A percentile compares a stretch with the other conserved stretches of the same genome.
These are phyloP conservation scores for Sacculina carcini DNA, from an alignment of 2,888 invertebrate genomes.

Conservation along the genomic window DNA sequence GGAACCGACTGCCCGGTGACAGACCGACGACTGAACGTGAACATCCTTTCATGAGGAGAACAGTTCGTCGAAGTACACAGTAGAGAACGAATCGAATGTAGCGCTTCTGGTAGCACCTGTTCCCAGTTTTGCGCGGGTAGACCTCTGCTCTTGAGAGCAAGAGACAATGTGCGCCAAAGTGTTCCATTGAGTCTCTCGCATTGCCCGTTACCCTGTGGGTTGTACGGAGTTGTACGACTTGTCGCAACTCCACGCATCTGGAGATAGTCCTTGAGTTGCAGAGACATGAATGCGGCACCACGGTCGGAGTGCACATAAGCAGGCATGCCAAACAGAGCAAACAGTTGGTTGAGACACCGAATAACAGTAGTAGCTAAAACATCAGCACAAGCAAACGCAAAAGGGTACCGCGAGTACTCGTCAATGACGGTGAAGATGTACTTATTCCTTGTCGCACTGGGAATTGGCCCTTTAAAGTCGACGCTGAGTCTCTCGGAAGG, in stretches of 20 bases:
- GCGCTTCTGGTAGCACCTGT: constrained; percentile 8
- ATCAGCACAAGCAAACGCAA: constrained; percentile 13
- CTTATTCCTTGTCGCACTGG: constrained; percentile 10
- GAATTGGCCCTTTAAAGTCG: constrained; percentile 14
- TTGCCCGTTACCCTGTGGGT: constrained; percentile 12
- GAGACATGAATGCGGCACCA: constrained; percentile 13
- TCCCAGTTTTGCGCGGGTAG: constrained; percentile 8
- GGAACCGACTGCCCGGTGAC: neutral
- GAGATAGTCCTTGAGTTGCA: constrained; percentile 10
- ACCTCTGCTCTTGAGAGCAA: constrained; percentile 6
- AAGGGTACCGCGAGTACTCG: constrained; percentile 14
- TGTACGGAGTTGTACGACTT: constrained; percentile 12
- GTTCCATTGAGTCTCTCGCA: constrained; percentile 12
- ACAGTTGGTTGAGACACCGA: constrained; percentile 10
- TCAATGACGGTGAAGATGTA: constrained; percentile 13
- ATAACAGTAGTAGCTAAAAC: constrained; percentile 10
- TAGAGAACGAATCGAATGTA: constrained; percentile 12
- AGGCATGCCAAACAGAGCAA: constrained; percentile 11
- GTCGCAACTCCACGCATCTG: constrained; percentile 8
- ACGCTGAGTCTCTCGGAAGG: constrained; percentile 13
- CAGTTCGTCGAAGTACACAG: constrained; percentile 6
- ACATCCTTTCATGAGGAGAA: constrained; percentile 1
- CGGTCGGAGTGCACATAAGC: constrained; percentile 13
- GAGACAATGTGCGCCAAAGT: constrained; percentile 12
- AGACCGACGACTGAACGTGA: neutral